Evolutionary conservation across 2,113 vertebrate genomes (phyloP).

Genomic region (Plestiodon gilberti): DNA sequence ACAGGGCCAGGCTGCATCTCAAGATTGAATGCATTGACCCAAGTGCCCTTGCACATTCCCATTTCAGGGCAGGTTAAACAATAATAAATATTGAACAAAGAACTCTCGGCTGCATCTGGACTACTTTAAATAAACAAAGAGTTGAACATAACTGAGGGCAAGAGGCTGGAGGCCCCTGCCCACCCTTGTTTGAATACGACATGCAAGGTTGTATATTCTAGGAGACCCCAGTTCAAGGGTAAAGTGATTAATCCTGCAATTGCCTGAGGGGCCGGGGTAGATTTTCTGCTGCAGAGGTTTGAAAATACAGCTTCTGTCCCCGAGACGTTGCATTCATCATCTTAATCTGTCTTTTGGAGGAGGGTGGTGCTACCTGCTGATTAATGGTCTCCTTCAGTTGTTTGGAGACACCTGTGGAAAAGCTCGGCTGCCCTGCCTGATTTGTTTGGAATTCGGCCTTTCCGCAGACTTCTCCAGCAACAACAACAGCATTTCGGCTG

Average conservation of each 20-base stretch:
- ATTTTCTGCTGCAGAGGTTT: slow-evolving; percentile 27
- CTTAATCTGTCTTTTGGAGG: slow-evolving; percentile 12
- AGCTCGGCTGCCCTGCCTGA: not conserved
- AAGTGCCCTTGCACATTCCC: not conserved
- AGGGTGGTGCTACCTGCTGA: not conserved
- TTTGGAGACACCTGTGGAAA: not conserved
- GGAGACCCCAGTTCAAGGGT: slow-evolving; percentile 9
- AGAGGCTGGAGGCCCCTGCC: slow-evolving; percentile 3
- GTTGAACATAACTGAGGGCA: slow-evolving; percentile 24
- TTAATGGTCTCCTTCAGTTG: not conserved
- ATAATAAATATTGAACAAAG: slow-evolving; percentile 51
- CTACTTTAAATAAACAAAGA: slow-evolving; percentile 48
- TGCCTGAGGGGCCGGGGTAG: not conserved
- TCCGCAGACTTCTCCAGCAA: not conserved
- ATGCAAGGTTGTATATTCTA: slow-evolving; percentile 36
- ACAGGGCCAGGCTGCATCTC: not conserved
- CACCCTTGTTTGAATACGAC: not conserved
- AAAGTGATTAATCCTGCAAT: slow-evolving; percentile 47
- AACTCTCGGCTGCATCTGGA: slow-evolving; percentile 21
- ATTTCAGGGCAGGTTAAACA: slow-evolving; percentile 39
- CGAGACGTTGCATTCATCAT: slow-evolving; percentile 43
- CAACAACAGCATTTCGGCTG: not conserved
- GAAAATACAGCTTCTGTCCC: slow-evolving; percentile 27
- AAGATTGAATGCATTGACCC: slow-evolving; percentile 24
- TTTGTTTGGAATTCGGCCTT: not conserved